A percentile compares a stretch with the other conserved stretches of the same genome.
These are phyloP conservation scores for Abscondita cerata DNA, from an alignment of 2,888 invertebrate species.

Conservation along the genomic window DNA sequence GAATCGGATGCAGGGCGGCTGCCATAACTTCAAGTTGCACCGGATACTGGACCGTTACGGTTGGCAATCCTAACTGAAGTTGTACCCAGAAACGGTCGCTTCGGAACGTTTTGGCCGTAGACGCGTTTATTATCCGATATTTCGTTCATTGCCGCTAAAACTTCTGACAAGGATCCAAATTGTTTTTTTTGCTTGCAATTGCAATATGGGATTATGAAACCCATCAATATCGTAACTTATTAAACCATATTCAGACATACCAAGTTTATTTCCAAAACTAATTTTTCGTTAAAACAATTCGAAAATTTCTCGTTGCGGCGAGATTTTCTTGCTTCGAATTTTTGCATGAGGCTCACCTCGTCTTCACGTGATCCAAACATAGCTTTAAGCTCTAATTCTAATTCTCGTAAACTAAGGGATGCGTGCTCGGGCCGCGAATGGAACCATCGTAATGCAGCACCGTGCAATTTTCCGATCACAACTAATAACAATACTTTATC, in stretches of 20 bases:
- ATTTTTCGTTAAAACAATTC: neutral
- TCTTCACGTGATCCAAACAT: neutral
- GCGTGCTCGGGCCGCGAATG: neutral
- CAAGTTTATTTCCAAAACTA: neutral
- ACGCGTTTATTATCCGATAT: neutral
- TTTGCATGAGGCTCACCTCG: neutral
- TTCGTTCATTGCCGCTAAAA: neutral
- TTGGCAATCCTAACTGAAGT: neutral
- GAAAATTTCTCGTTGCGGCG: neutral
- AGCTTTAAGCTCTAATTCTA: neutral
- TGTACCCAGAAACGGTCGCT: neutral
- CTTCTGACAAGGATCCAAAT: neutral
- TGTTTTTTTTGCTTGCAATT: constrained; percentile 1
- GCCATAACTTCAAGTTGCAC: neutral
- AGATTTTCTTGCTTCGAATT: neutral
- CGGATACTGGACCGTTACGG: neutral
- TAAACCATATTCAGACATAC: neutral
- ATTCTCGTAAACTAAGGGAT: neutral
- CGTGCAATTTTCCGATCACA: neutral
- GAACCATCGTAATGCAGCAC: neutral
- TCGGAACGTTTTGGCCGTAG: neutral
- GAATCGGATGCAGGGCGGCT: neutral
- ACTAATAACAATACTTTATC: neutral
- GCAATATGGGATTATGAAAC: neutral
- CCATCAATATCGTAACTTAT: neutral